Conservation (phyloP, 2,113 vertebrate genomes). For the Philantomba maxwellii region DNA sequence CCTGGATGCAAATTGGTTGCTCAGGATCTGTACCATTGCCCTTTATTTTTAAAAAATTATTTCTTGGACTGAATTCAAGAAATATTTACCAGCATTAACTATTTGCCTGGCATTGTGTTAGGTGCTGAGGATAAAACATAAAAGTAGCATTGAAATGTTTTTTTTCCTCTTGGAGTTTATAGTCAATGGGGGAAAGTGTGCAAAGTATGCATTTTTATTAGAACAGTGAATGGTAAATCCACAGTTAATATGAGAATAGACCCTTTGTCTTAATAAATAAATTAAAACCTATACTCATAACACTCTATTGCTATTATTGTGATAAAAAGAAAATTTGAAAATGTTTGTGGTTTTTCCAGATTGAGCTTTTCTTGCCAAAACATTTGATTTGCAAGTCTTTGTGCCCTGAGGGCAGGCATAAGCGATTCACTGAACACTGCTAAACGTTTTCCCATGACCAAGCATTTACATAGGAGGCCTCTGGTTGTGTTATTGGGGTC, state of each 20-base stretch:
- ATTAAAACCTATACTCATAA: constrained; percentile 10
- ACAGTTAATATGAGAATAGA: neutral
- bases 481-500: neutral
- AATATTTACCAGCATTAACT: neutral
- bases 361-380: neutral
- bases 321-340: constrained; percentile 26
- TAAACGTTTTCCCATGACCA: neutral
- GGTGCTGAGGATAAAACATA: neutral
- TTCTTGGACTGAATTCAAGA: constrained; percentile 8
- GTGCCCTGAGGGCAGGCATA: neutral
- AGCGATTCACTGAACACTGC: neutral
- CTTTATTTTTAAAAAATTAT: neutral
- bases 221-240: neutral
- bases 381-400: neutral
- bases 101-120: neutral
- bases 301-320: neutral
- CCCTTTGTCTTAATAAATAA: neutral
- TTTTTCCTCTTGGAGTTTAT: neutral
- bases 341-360: neutral
- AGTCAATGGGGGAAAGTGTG: neutral
- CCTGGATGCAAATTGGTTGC: neutral
- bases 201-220: neutral
- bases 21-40: neutral
- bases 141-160: neutral
- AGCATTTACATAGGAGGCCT: neutral